Evolutionary conservation across 2,797 vertebrate genomes (phyloP).

Genomic region (Cacajao melanocephalus): DNA sequence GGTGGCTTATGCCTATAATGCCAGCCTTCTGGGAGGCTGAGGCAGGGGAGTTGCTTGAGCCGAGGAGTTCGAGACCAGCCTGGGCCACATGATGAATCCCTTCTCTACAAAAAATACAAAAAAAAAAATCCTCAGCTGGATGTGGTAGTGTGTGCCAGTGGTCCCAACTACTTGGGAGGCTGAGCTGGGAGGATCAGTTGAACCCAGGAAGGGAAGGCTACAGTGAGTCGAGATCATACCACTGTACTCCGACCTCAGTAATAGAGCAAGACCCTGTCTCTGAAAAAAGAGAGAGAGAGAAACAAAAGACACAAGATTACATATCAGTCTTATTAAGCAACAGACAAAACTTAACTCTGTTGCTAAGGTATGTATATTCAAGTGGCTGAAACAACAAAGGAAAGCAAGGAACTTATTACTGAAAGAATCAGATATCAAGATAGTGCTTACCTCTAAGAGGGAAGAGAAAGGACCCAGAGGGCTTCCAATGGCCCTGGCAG

Average conservation of each 20-base stretch:
- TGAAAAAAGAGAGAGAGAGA: background rate
- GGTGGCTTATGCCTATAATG: background rate
- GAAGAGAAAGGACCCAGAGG: background rate
- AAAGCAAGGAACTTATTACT: background rate
- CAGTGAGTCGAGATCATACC: background rate
- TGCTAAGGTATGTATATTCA: background rate
- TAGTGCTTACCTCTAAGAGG: background rate
- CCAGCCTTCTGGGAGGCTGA: background rate
- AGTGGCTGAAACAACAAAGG: conserved; percentile 1
- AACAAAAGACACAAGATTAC: background rate
- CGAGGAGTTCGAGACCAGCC: background rate
- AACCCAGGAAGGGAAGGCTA: background rate
- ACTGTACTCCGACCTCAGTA: background rate
- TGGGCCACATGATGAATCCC: background rate
- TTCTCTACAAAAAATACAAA: background rate
- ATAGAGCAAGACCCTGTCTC: background rate
- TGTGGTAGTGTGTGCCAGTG: background rate
- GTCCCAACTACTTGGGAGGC: background rate
- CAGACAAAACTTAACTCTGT: background rate
- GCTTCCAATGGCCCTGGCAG: background rate
- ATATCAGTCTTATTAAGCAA: background rate
- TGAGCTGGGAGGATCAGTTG: background rate
- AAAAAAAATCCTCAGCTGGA: background rate
- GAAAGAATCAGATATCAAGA: background rate
- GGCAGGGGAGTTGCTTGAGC: background rate